Base-by-base conservation (phyloP, 2,113 vertebrate genomes). In the Gavia stellata region DNA sequence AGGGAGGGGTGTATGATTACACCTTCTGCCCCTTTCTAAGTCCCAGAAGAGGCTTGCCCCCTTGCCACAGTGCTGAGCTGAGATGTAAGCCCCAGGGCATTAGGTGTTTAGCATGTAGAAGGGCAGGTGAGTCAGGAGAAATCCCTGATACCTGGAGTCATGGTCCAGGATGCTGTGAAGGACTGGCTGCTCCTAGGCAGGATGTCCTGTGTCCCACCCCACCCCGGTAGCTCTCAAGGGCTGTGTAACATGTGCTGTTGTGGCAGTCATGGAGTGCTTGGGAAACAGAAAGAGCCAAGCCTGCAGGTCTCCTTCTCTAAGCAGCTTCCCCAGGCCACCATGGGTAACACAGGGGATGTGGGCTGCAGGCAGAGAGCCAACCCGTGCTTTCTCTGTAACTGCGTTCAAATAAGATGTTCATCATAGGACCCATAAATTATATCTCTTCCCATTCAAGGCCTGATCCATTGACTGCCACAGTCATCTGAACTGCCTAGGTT, bases 221-320 rank as follows among this genome's bases (percentile, higher is more conserved):
- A n/a, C 16, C 5, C 40, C 0, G 1, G 10, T 14, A 59, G 29
- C 10, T 81, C n/a, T 38, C 31, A 19, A 38, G 12, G 42, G 18
- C 19, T 62, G 12, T 62, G 38, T 66, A 45, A 55, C 33, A 14
- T 0, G 0, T 31, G 19, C 36, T 68, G 29, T 34, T 9, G 4
- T 14, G 17, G 14, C 40, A 40, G 28, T 20, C 40, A 34, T 21
- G 24, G 67, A 53, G 25, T 5, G 2, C 44, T 19, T 71, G 31
- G 44, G 31, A 34, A 68, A 29, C 40, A 75, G 59, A 62, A 59
- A 45, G 10, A 55, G 21, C 17, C 19, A 74, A 72, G 21, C 31
- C 44, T 95, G 44, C 61, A 81, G 19, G 6, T 83, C 29, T 66
- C 17, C 36, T 44, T 17, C 25, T 50, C 40, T 33, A 14, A 71